Percentiles rank a stretch among this genome's conserved stretches.
Conservation (phyloP, 2,113 vertebrate species). For the Phyllopteryx taeniolatus region DNA sequence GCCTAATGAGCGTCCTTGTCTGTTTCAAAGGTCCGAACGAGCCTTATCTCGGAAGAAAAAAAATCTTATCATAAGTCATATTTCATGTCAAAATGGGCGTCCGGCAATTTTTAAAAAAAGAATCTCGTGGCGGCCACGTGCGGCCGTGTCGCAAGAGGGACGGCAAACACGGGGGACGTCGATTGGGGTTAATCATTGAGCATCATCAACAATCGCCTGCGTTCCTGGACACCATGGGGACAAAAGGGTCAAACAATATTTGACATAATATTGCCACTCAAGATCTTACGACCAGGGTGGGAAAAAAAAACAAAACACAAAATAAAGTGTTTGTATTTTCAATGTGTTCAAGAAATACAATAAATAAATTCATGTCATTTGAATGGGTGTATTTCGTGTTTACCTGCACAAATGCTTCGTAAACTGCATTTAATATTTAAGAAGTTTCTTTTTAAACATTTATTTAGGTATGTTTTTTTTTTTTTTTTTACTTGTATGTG, state of each 20-base stretch:
- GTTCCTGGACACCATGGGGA: slow-evolving; percentile 19
- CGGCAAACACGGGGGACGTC: slow-evolving; percentile 11
- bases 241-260: not conserved
- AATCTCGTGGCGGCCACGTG: slow-evolving; percentile 13
- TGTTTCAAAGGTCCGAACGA: slow-evolving; percentile 43
- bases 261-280: not conserved
- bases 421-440: no score
- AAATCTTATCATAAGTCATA: slow-evolving; percentile 21
- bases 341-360: no score
- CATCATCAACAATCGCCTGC: slow-evolving; percentile 21
- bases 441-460: no score
- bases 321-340: no score
- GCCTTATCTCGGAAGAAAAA: slow-evolving; percentile 14
- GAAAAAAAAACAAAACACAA: not conserved
- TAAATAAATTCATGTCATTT: no score
- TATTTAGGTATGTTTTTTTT: no score
- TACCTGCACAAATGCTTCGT: no score
- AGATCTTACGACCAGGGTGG: not conserved
- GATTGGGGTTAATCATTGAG: slow-evolving; percentile 53
- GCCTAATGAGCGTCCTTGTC: slow-evolving; percentile 29
- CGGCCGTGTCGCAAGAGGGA: slow-evolving; percentile 36
- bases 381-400: no score
- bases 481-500: no score
- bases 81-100: slow-evolving; percentile 45
- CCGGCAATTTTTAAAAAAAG: slow-evolving; percentile 42